Evolutionary conservation across 64 coral and sea anemone species (phyloP).

Genomic region (Pachyseris speciosa): DNA sequence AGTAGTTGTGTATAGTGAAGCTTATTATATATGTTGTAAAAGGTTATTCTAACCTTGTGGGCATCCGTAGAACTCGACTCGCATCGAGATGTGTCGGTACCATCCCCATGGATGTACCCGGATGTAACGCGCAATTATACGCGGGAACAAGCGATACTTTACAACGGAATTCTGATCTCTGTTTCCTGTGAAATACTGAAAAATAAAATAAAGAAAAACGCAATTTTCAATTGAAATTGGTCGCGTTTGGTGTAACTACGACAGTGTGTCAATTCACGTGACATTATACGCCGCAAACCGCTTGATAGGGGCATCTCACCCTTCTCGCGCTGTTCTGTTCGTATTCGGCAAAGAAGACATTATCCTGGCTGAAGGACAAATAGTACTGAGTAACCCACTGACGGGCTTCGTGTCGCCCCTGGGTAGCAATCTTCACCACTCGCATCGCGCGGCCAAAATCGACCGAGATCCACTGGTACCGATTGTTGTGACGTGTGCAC

Average conservation of each 20-base stretch:
- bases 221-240: too few relatives aligned
- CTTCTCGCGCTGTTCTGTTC: constrained; percentile 71
- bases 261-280: too few relatives aligned
- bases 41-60: constrained; percentile 31
- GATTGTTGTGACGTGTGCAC: constrained; percentile 84
- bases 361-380: constrained; percentile 81
- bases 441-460: constrained; percentile 69
- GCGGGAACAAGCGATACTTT: constrained; percentile 80
- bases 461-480: constrained; percentile 80
- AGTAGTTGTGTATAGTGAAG: too few relatives aligned
- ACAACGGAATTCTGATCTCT: constrained; percentile 75
- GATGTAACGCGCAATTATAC: constrained; percentile 74
- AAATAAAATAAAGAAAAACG: background rate
- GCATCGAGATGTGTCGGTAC: constrained; percentile 74
- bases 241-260: too few relatives aligned
- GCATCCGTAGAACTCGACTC: constrained; percentile 89
- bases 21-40: too few relatives aligned
- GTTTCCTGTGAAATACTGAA: constrained; percentile 90
- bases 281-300: too few relatives aligned
- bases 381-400: constrained; percentile 90
- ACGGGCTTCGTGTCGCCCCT: constrained; percentile 76
- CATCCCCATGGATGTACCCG: constrained; percentile 82
- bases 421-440: constrained; percentile 70
- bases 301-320: constrained; percentile 6
- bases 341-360: constrained; percentile 75